Evolutionary conservation across 2,888 invertebrate genomes (phyloP).

Genomic region (Yponomeuta cagnagella): DNA sequence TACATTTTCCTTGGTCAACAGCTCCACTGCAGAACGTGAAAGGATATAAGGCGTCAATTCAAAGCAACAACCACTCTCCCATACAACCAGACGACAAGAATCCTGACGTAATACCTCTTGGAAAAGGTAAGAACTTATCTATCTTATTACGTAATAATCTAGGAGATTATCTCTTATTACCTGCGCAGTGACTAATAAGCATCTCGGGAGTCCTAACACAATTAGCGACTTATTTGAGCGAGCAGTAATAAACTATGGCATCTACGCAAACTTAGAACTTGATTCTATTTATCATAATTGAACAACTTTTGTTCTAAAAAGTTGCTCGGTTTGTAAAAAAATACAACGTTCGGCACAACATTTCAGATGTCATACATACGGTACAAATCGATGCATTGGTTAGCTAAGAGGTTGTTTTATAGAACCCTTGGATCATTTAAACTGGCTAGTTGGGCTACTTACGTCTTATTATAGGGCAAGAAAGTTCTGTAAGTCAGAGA

Average conservation of each 20-base stretch:
- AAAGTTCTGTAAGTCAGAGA: too few species aligned
- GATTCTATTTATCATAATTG: too few species aligned
- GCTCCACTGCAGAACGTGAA: slow-evolving; percentile 61
- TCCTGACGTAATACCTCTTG: slow-evolving; percentile 91
- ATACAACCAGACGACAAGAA: slow-evolving; percentile 91
- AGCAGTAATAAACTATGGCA: background rate
- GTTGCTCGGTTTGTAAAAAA: too few species aligned
- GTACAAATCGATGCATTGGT: too few species aligned
- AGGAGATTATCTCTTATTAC: slow-evolving; percentile 6
- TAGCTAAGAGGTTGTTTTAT: too few species aligned
- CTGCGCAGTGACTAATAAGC: background rate
- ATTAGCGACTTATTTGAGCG: background rate
- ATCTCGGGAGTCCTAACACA: background rate
- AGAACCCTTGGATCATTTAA: too few species aligned
- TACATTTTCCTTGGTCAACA: slow-evolving; percentile 32
- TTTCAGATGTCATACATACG: too few species aligned
- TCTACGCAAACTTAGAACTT: too few species aligned
- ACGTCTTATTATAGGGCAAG: too few species aligned
- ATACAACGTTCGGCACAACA: too few species aligned
- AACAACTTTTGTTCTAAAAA: too few species aligned
- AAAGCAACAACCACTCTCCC: slow-evolving; percentile 70
- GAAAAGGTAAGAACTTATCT: slow-evolving; percentile 79
- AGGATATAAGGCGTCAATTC: slow-evolving; percentile 80
- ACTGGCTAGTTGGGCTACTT: too few species aligned
- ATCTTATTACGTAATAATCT: background rate